Base-by-base conservation (phyloP, 2,113 vertebrate genomes). In the Proteles cristata region DNA sequence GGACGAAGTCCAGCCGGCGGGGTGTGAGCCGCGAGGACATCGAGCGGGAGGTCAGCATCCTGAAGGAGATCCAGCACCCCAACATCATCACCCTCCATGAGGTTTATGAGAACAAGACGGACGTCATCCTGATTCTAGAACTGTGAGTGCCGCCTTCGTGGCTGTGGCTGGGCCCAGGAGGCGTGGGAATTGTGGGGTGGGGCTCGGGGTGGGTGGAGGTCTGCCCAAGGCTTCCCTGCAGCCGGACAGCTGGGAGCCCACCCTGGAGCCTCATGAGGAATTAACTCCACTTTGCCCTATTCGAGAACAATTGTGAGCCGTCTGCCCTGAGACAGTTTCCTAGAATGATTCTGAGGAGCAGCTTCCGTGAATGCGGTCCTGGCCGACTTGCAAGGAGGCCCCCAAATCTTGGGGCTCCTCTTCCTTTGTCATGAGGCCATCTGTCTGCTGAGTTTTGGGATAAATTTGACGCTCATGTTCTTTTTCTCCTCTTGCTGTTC, bases 41-140 rank as follows among this genome's bases (percentile, higher is more conserved):
- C 0, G 99, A 99, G 97, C 98, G 99, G 26, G 99, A 99, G 98
- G 99, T 99, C 73, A 98, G 98, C 99, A 99, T 99, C 98, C 98
- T 99, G 43, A 99, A 99, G 98, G 99, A 99, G 98, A 99, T 99
- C 95, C 99, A 99, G 96, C 99, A 99, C 97, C 99, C 99, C 10
- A 99, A 99, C 77, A 98, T 99, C 98, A 99, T 99, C 98, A 99
- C 99, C 0, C 99, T 99, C 93, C 99, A 99, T 25, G 99, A 99
- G 85, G 99, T 99, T 86, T 99, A 99, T 11, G 99, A 99, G 96
- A 99, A 98, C 99, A 99, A 99, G 99, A 99, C 99, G 0, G 99
- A 99, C 39, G 99, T 99, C 98, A 99, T 99, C 98, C 99, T 99
- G 93, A 99, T 99, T 98, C 99, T 99, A 94, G 99, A 99, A 98